These are phyloP conservation scores for Neocrepidodera transversa DNA, from an alignment of 2,888 invertebrate genomes.

Conservation along the genomic window DNA sequence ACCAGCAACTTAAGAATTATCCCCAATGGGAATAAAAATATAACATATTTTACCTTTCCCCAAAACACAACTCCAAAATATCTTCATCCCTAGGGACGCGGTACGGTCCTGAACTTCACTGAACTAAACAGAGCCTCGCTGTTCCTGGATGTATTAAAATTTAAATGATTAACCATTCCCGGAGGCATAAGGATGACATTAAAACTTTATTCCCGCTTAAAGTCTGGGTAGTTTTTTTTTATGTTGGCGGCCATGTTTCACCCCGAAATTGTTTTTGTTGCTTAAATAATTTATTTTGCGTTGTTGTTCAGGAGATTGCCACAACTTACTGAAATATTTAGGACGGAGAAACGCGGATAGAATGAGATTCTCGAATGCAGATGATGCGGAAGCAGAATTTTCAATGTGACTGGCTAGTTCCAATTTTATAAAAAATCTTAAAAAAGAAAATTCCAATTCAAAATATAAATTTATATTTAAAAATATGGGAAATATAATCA, in stretches of 20 bases:
- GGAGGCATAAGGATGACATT: constrained; percentile 8
- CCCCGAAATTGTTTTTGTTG: constrained; percentile 22
- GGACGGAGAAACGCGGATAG: not conserved
- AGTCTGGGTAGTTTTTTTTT: constrained; percentile 15
- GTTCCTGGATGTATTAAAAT: constrained; percentile 12
- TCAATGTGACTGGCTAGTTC: no score
- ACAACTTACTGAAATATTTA: constrained; percentile 26
- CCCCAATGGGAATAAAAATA: not conserved
- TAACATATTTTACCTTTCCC: not conserved
- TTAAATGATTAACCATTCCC: constrained; percentile 14
- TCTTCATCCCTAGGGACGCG: not conserved
- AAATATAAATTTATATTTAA: no score
- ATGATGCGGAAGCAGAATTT: constrained; percentile 9
- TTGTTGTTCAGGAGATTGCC: constrained; percentile 28
- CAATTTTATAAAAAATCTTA: no score
- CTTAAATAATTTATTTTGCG: constrained; percentile 30
- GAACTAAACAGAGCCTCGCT: no score
- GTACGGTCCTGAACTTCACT: constrained; percentile 4
- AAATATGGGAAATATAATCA: not conserved
- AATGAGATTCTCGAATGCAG: constrained; percentile 6
- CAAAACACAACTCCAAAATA: not conserved
- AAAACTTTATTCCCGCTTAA: constrained; percentile 23
- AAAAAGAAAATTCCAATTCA: no score
- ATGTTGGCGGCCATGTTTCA: constrained; percentile 13
- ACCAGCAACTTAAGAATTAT: not conserved